phyloP scores from a whole-genome alignment of 2,113 vertebrate species.

The Notarius lentiginosus region DNA sequence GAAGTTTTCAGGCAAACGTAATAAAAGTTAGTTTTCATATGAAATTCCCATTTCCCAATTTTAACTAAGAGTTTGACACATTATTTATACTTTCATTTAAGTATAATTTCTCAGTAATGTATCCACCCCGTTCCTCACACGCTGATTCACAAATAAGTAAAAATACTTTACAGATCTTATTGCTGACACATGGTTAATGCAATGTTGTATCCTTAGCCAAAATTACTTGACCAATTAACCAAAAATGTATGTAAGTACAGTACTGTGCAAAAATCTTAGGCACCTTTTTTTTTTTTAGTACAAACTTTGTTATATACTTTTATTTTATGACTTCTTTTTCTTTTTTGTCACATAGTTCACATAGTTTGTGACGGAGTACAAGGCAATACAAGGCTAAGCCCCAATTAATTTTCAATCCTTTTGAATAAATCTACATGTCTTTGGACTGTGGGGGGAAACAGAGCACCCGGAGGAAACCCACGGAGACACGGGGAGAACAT shows the following conservation, averaged over 20 bases:
- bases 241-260: not conserved
- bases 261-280: too few relatives aligned
- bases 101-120: not conserved
- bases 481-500: too few relatives aligned
- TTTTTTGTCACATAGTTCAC: too few relatives aligned
- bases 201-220: not conserved
- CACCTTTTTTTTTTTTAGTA: too few relatives aligned
- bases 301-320: too few relatives aligned
- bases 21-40: not conserved
- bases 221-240: not conserved
- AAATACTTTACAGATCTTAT: not conserved
- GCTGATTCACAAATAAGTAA: not conserved
- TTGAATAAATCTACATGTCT: too few relatives aligned
- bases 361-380: too few relatives aligned
- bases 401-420: too few relatives aligned
- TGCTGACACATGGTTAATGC: not conserved
- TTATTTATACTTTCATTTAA: not conserved
- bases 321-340: too few relatives aligned
- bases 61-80: not conserved
- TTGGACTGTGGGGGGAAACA: too few relatives aligned
- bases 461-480: too few relatives aligned
- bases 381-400: too few relatives aligned
- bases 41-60: not conserved
- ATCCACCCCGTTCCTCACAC: not conserved
- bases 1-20: not conserved